Conservation (phyloP, 2,113 vertebrate species). For the Amblyornis subalaris region DNA sequence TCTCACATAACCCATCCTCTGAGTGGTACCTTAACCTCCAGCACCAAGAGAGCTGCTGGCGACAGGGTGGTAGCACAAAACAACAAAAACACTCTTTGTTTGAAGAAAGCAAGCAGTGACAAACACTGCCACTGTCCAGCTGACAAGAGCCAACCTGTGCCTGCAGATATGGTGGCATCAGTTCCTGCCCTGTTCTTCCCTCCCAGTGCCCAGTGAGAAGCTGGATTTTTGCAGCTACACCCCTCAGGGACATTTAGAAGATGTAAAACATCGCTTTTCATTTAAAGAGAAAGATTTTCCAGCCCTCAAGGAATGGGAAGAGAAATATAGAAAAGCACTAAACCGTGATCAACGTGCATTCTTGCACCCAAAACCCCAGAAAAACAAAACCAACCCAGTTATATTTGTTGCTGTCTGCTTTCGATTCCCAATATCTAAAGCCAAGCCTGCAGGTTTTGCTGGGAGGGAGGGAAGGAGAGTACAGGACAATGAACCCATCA, state of each 20-base stretch:
- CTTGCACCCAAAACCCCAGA: neutral
- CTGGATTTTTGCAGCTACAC: neutral
- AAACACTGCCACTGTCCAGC: neutral
- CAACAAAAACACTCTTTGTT: neutral
- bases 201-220: neutral
- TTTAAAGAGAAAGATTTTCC: neutral
- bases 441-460: neutral
- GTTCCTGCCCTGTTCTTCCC: neutral
- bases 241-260: neutral
- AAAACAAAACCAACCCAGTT: neutral
- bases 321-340: neutral
- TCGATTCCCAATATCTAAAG: neutral
- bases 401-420: neutral
- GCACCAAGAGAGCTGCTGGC: neutral
- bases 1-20: neutral
- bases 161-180: neutral
- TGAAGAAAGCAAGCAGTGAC: neutral
- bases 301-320: neutral
- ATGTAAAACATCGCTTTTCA: neutral
- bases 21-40: neutral
- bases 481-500: conserved; percentile 10
- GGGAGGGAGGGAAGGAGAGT: neutral
- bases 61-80: neutral
- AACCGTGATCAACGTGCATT: rapidly evolving
- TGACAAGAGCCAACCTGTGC: neutral